Conservation (phyloP, 2,888 invertebrate genomes). For the Synanthedon andrenaeformis region DNA sequence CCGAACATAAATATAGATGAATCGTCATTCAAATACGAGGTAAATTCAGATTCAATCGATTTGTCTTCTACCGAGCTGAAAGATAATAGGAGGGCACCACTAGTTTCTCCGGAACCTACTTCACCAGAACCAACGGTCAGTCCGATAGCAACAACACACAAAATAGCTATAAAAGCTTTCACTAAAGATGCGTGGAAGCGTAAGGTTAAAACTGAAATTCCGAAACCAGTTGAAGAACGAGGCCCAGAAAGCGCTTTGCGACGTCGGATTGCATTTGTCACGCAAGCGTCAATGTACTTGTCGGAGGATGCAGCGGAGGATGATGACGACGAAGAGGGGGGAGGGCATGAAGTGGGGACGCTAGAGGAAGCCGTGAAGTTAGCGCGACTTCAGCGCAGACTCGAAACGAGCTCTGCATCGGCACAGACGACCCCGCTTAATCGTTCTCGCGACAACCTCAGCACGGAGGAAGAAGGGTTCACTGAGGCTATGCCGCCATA, state of each 20-base stretch:
- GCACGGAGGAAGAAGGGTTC: conserved; percentile 60
- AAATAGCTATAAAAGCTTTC: conserved; percentile 66
- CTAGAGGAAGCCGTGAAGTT: conserved; percentile 66
- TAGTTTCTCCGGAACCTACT: conserved; percentile 6
- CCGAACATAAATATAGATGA: background rate
- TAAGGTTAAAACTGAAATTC: conserved; percentile 48
- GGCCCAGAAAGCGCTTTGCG: conserved; percentile 55
- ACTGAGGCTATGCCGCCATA: conserved; percentile 63
- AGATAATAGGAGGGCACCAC: background rate
- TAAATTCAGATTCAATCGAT: background rate
- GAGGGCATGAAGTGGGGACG: conserved; percentile 52
- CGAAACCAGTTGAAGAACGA: conserved; percentile 51
- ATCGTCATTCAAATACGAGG: background rate
- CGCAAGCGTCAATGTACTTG: conserved; percentile 60
- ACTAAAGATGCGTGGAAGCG: conserved; percentile 67
- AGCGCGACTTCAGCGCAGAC: conserved; percentile 49
- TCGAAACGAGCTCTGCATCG: conserved; percentile 28
- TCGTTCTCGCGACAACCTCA: conserved; percentile 45
- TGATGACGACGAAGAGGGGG: conserved; percentile 45
- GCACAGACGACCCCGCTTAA: conserved; percentile 31
- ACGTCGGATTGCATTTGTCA: conserved; percentile 66
- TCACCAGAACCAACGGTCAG: conserved; percentile 18
- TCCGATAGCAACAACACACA: conserved; percentile 55
- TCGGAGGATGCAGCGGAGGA: conserved; percentile 65
- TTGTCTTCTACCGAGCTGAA: background rate